Conservation (phyloP, 2,797 vertebrate species). For the Labroides dimidiatus region DNA sequence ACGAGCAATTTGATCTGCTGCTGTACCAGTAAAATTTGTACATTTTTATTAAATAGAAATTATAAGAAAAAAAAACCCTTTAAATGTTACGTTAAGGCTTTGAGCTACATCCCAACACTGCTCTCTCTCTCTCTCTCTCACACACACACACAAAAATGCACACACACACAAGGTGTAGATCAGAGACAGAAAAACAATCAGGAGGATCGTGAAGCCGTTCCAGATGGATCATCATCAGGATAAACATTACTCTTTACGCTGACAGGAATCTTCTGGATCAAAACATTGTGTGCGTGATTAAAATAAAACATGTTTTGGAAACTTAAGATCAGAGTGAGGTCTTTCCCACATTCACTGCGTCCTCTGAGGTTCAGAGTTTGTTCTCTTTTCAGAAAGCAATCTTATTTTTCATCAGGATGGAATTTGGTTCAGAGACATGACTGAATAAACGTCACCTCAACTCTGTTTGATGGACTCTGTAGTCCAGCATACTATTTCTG, state of each 20-base stretch:
- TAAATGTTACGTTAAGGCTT: background rate
- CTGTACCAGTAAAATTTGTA: too few species aligned
- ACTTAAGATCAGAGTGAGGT: conserved; percentile 5
- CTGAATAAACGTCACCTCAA: conserved; percentile 3
- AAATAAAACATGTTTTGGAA: conserved; percentile 37
- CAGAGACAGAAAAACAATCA: conserved; percentile 29
- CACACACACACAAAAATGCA: background rate
- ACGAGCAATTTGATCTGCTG: too few species aligned
- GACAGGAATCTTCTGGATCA: conserved; percentile 41
- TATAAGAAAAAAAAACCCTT: too few species aligned
- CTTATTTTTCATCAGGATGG: conserved; percentile 39
- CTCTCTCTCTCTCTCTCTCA: too few species aligned
- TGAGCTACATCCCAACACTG: background rate
- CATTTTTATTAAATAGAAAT: too few species aligned
- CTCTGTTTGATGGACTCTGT: background rate
- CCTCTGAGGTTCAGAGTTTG: conserved; percentile 33
- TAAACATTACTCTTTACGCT: conserved; percentile 51
- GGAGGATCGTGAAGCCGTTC: conserved; percentile 24
- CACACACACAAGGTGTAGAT: conserved; percentile 24
- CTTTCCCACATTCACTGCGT: conserved; percentile 24
- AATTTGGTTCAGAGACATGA: conserved; percentile 15
- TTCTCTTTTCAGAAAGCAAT: conserved; percentile 35
- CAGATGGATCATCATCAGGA: conserved; percentile 53
- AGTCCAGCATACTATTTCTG: too few species aligned
- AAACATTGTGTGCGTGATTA: conserved; percentile 21